These are phyloP conservation scores for Emydocephalus ijimae DNA, from an alignment of 2,113 vertebrate species.

Conservation along the genomic window DNA sequence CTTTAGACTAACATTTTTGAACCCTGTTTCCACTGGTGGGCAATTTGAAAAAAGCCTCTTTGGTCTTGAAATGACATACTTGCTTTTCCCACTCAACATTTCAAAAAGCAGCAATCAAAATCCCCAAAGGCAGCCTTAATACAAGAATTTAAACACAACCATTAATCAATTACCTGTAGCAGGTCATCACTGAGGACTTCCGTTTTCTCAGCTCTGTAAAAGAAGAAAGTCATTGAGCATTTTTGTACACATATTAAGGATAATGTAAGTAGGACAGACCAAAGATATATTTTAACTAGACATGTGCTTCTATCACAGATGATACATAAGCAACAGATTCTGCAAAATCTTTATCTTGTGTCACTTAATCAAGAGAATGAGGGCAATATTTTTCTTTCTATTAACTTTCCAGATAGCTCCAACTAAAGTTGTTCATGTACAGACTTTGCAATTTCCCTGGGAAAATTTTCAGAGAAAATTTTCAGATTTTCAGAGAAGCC, in stretches of 20 bases:
- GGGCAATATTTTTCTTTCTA: background rate
- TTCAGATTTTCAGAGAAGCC: background rate
- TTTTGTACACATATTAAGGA: background rate
- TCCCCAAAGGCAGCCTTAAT: background rate
- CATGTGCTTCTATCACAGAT: background rate
- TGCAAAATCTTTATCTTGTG: background rate
- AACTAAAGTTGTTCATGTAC: background rate
- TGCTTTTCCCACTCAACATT: background rate
- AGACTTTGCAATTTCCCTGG: background rate
- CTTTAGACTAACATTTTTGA: background rate
- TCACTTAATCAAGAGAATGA: background rate
- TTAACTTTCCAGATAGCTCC: background rate
- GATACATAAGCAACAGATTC: background rate
- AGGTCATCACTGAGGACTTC: constrained; percentile 98
- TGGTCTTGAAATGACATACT: background rate
- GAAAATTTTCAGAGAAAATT: too few relatives aligned
- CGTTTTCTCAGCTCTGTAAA: constrained; percentile 93
- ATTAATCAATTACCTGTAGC: constrained; percentile 78
- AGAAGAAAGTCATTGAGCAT: constrained; percentile 27
- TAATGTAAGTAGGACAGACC: background rate
- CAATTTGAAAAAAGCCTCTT: background rate
- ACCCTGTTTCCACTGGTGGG: too few relatives aligned
- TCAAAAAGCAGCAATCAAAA: background rate
- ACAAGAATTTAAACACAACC: background rate
- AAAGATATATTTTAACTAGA: background rate